phyloP scores from a whole-genome alignment of 1,140 invertebrate species.

The Drosophila carrolli region DNA sequence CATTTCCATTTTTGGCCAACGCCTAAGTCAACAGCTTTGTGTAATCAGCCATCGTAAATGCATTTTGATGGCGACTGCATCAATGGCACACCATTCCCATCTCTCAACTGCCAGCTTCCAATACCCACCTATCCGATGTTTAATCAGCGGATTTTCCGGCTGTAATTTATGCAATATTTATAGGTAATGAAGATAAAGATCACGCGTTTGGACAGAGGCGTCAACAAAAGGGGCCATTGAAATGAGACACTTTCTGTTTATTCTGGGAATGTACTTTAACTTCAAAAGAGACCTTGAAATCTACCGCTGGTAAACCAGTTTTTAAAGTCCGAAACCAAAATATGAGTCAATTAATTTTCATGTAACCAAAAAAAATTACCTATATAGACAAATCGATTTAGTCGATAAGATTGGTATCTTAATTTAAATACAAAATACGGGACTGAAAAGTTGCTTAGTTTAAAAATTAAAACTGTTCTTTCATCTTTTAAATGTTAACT shows the following conservation, averaged over 20 bases:
- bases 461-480: too few relatives aligned
- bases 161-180: constrained; percentile 56
- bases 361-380: too few relatives aligned
- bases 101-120: constrained; percentile 44
- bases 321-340: background rate
- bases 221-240: background rate
- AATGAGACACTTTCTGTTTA: background rate
- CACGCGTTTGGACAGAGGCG: constrained; percentile 30
- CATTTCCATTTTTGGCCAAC: constrained; percentile 27
- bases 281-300: constrained; percentile 3
- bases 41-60: constrained; percentile 45
- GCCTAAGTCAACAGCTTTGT: constrained; percentile 47
- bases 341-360: too few relatives aligned
- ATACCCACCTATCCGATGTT: constrained; percentile 36
- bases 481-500: too few relatives aligned
- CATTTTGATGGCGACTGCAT: constrained; percentile 54
- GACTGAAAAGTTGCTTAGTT: too few relatives aligned
- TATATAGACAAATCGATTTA: too few relatives aligned
- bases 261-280: constrained; percentile 1
- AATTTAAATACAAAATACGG: too few relatives aligned
- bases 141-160: constrained; percentile 54
- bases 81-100: constrained; percentile 32
- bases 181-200: constrained; percentile 41
- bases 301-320: background rate
- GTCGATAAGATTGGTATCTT: too few relatives aligned